Evolutionary conservation across 2,888 invertebrate species (phyloP).

Genomic region (Biston stratarius): DNA sequence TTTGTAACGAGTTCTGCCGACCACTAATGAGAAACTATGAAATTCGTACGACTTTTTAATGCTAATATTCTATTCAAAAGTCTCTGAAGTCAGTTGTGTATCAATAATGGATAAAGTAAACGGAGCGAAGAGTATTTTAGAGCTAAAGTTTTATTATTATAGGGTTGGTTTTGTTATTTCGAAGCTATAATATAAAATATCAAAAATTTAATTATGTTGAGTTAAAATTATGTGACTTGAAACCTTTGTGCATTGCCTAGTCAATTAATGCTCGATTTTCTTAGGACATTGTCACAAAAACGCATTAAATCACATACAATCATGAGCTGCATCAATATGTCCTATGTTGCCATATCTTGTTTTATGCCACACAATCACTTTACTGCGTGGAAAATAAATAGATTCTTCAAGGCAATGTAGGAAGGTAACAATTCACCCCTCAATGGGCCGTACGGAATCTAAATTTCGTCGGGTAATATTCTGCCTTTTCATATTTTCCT

Average conservation of each 20-base stretch:
- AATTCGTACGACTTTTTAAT: constrained; percentile 77
- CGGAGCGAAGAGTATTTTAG: neutral
- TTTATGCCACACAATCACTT: constrained; percentile 59
- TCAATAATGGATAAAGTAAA: constrained; percentile 33
- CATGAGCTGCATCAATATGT: too few relatives aligned
- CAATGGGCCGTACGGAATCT: constrained; percentile 82
- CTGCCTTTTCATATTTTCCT: constrained; percentile 84
- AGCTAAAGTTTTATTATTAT: neutral
- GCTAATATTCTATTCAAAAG: constrained; percentile 76
- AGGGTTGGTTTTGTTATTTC: neutral
- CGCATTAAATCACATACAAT: neutral
- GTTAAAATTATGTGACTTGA: too few relatives aligned
- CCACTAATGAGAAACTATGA: constrained; percentile 79
- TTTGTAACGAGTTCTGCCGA: constrained; percentile 55
- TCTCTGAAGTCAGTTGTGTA: constrained; percentile 33
- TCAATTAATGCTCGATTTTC: too few relatives aligned
- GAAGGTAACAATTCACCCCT: constrained; percentile 83
- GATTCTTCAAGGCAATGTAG: constrained; percentile 81
- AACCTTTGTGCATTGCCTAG: too few relatives aligned
- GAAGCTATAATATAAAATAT: neutral
- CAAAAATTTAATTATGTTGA: too few relatives aligned
- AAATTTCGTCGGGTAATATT: constrained; percentile 85
- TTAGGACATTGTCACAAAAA: neutral
- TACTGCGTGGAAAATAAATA: constrained; percentile 74
- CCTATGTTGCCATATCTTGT: neutral